These are phyloP conservation scores for Paradisaea rubra DNA, from an alignment of 2,113 vertebrate genomes.

Conservation along the genomic window DNA sequence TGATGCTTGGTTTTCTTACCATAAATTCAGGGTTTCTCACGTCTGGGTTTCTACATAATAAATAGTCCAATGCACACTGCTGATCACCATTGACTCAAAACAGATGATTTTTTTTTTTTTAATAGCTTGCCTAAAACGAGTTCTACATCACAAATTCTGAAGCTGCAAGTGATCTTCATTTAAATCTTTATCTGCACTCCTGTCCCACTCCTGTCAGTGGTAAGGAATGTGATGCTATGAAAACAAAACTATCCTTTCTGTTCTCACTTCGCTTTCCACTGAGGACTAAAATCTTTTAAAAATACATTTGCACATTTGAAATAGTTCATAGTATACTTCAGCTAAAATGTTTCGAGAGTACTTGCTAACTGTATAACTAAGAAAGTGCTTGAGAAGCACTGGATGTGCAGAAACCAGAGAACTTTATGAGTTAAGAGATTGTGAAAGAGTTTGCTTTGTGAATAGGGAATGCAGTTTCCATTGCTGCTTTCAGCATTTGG, in stretches of 20 bases:
- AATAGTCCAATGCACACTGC: not conserved
- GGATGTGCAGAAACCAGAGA: not conserved
- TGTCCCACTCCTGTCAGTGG: not conserved
- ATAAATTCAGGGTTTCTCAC: not conserved
- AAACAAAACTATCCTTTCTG: not conserved
- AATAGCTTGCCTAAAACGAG: not conserved
- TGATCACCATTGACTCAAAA: not conserved
- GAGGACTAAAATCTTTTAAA: not conserved
- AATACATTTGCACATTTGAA: not conserved
- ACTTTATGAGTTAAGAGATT: not conserved
- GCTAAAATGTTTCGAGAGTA: not conserved
- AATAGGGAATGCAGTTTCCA: not conserved
- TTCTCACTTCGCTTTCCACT: not conserved
- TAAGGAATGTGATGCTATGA: not conserved
- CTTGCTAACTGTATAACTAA: not conserved
- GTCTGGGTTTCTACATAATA: not conserved
- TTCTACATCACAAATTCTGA: not conserved
- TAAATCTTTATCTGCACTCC: not conserved
- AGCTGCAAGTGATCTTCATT: not conserved
- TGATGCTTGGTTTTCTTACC: not conserved
- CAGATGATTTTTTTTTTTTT: not conserved
- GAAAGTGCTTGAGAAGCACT: not conserved
- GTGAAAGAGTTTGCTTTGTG: not conserved
- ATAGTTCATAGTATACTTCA: not conserved
- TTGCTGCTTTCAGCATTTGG: not conserved